Conservation (phyloP, 2,888 invertebrate species). For the Parapristionchus giblindavisi region DNA sequence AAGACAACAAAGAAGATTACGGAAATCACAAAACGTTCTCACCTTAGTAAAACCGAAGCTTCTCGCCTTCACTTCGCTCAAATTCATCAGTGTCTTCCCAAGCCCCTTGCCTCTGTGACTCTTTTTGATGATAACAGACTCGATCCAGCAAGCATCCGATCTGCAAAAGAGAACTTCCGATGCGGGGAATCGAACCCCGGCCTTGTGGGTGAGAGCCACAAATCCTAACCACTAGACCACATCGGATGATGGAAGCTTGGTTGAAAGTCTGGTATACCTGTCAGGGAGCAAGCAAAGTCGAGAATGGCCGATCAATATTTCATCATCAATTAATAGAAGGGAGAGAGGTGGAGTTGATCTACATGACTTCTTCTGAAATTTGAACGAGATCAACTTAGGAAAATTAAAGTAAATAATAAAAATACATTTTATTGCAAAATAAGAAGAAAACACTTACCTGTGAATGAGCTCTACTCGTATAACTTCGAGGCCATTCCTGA, state of each 20-base stretch:
- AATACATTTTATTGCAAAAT: neutral
- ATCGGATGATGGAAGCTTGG: conserved; percentile 27
- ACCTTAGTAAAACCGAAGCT: conserved; percentile 52
- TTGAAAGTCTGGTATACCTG: conserved; percentile 40
- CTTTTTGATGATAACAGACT: conserved; percentile 57
- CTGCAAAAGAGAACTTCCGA: conserved; percentile 44
- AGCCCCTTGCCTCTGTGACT: conserved; percentile 63
- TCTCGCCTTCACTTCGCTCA: conserved; percentile 64
- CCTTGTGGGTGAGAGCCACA: conserved; percentile 59
- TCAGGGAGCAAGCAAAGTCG: conserved; percentile 54
- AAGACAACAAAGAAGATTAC: too few species aligned
- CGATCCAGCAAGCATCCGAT: conserved; percentile 53
- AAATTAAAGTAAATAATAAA: neutral
- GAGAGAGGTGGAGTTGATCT: conserved; percentile 58
- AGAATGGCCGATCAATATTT: conserved; percentile 54
- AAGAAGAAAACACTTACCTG: neutral
- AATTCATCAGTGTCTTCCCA: conserved; percentile 70
- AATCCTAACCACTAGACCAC: conserved; percentile 60
- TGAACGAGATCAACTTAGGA: neutral
- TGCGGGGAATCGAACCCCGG: conserved; percentile 61
- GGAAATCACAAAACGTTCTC: neutral
- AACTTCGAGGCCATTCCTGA: conserved; percentile 58
- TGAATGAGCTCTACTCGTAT: conserved; percentile 51
- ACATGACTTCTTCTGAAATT: conserved; percentile 47
- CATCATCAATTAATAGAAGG: conserved; percentile 49